Conservation (phyloP, 2,888 invertebrate genomes). For the Creontiades dilutus region DNA sequence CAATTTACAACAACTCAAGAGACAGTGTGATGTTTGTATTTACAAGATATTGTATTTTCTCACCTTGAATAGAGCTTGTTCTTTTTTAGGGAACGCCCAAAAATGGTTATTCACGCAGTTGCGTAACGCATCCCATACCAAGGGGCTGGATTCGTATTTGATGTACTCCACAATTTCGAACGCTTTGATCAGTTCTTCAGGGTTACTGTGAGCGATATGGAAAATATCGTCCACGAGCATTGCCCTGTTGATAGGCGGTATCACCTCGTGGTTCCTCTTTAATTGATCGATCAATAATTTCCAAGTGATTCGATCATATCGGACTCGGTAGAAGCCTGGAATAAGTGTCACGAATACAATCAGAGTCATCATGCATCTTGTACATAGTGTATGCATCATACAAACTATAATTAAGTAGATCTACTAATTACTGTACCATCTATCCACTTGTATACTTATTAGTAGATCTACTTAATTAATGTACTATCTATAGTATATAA, state of each 20-base stretch:
- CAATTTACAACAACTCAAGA: no score
- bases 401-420: no score
- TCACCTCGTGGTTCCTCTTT: neutral
- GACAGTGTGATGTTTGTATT: no score
- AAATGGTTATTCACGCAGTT: neutral
- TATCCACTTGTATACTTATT: no score
- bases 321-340: slow-evolving; percentile 60
- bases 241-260: slow-evolving; percentile 47
- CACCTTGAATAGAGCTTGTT: neutral
- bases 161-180: slow-evolving; percentile 25
- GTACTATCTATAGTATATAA: no score
- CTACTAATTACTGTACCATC: no score
- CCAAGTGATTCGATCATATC: slow-evolving; percentile 65
- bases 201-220: neutral
- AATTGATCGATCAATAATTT: slow-evolving; percentile 1
- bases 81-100: neutral
- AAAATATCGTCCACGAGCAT: slow-evolving; percentile 37
- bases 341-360: neutral
- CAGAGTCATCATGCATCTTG: no score
- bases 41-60: no score
- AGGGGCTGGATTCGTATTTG: neutral
- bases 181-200: neutral
- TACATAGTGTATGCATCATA: no score
- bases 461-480: no score
- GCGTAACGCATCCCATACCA: neutral